Evolutionary conservation across 2,797 vertebrate species (phyloP).

Genomic region (Pseudochaenichthys georgianus): DNA sequence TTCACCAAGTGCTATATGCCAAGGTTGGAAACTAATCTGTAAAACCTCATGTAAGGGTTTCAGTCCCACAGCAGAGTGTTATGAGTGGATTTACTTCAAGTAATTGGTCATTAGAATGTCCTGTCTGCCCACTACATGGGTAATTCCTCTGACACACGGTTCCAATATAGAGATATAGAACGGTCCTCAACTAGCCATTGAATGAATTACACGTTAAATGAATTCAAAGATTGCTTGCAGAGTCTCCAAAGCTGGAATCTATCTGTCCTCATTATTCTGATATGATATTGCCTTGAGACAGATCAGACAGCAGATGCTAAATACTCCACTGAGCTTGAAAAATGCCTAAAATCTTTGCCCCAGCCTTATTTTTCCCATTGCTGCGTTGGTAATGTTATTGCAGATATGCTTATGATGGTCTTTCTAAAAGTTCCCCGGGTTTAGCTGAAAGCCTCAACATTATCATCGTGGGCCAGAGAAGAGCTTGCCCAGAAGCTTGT

Average conservation of each 20-base stretch:
- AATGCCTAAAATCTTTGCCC: conserved; percentile 67
- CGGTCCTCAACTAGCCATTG: conserved; percentile 31
- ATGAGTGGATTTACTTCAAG: conserved; percentile 28
- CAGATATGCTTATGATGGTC: conserved; percentile 70
- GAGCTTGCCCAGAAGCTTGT: conserved; percentile 67
- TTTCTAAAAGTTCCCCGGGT: conserved; percentile 61
- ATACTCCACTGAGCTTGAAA: conserved; percentile 70
- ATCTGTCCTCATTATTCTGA: conserved; percentile 80
- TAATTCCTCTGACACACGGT: conserved; percentile 43
- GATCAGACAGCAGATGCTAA: conserved; percentile 77
- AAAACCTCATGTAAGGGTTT: conserved; percentile 18
- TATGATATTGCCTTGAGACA: conserved; percentile 74
- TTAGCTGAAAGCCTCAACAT: conserved; percentile 75
- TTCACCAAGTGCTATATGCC: conserved; percentile 11
- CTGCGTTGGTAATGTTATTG: conserved; percentile 61
- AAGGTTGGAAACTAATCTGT: conserved; percentile 44
- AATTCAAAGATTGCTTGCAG: conserved; percentile 52
- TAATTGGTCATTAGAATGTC: conserved; percentile 32
- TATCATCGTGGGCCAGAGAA: conserved; percentile 65
- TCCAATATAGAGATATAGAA: conserved; percentile 33
- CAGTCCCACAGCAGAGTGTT: conserved; percentile 20
- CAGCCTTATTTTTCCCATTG: conserved; percentile 57
- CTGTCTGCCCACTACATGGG: conserved; percentile 21
- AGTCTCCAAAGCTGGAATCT: conserved; percentile 61
- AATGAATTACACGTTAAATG: conserved; percentile 52